A percentile compares a stretch with the other conserved stretches of the same genome.
Evolutionary conservation across 2,113 vertebrate species (phyloP).

Genomic region (Leucoraja erinaceus): DNA sequence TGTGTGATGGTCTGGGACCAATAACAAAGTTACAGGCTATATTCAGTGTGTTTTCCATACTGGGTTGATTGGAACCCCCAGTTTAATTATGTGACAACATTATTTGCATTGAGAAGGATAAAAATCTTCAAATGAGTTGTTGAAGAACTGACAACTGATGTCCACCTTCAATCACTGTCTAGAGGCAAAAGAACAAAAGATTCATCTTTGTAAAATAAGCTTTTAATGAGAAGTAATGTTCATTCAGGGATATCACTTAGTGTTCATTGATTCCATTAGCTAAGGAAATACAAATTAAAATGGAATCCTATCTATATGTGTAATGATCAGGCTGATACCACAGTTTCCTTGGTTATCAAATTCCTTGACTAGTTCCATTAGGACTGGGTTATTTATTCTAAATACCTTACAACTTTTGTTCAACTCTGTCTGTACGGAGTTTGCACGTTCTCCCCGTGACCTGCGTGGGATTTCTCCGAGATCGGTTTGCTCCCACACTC

Average conservation of each 20-base stretch:
- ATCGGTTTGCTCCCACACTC: no score
- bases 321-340: background rate
- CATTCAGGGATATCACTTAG: background rate
- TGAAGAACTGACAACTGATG: background rate
- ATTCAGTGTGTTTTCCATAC: no score
- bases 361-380: background rate
- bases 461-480: no score
- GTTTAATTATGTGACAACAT: background rate
- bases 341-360: background rate
- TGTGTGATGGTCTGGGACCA: no score
- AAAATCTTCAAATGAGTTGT: background rate
- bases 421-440: no score
- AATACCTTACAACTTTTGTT: no score
- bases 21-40: no score
- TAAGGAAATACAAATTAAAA: background rate
- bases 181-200: background rate
- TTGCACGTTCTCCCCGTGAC: no score
- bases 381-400: background rate
- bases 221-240: background rate
- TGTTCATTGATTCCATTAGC: background rate
- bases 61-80: no score
- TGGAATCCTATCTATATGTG: background rate
- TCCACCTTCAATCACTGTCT: background rate
- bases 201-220: background rate
- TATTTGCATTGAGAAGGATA: background rate